Evolutionary conservation across 2,113 vertebrate genomes (phyloP), one percentile per base, ranked within the genome.

Genomic region (Heterotilapia buettikoferi): DNA sequence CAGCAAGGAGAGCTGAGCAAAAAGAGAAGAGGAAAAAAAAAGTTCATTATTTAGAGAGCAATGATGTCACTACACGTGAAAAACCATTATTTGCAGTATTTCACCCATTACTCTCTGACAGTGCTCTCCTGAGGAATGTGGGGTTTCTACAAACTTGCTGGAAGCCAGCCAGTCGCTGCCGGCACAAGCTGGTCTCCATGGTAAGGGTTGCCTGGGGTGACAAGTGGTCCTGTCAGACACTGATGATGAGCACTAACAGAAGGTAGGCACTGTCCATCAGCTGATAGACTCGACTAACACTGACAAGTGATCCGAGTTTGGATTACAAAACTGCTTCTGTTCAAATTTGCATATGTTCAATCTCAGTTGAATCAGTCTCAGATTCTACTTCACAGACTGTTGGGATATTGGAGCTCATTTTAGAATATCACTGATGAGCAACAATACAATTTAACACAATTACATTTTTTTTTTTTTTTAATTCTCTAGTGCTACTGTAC

Each of bases 141-240:
- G 83, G 59, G 43, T 40, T 33, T 82, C 63, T 36, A 82, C 68
- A 80, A 68, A 87, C 87, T 80, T 73, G 31, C 59, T 73, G 81
- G 83, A 86, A 85, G 84, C 26, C 61, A 80, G 66, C 93, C 82
- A 86, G 52, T 88, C 36, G 36, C 89, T 54, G 88, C 31, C 8
- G 31, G 29, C 40, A 76, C 12, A 53, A 71, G 80, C 82, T 47
- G 78, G 89, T 94, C 86, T 92, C 90, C 86, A 87, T 89, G 86
- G 92, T 78, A 90, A 92, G 45, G 87, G 91, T 94, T 92, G 92
- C 92, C 92, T 21, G 11, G 52, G 88, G 93, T 52, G 84, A 95
- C 88, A 87, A 85, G 68, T 79, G 79, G 68, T 56, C 88, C 91
- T 50, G 80, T 86, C 89, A 89, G 85, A 76, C 87, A 53, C 71